These are phyloP conservation scores for Dugesia japonica DNA, from an alignment of 2,888 invertebrate species.

Conservation along the genomic window DNA sequence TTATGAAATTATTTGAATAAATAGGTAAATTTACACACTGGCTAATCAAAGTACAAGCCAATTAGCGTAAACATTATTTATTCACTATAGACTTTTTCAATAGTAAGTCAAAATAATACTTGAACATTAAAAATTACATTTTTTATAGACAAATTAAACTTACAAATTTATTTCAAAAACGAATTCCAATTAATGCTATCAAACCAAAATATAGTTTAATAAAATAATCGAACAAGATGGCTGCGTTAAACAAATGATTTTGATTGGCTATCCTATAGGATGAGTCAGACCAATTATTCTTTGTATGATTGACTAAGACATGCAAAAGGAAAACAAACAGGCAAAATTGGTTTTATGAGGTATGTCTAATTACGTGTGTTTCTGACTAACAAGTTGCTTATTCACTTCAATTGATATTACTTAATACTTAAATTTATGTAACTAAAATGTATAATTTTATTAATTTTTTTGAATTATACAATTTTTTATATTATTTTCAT, in stretches of 20 bases:
- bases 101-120: too few relatives aligned
- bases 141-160: too few relatives aligned
- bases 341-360: not conserved
- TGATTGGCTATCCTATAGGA: not conserved
- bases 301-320: not conserved
- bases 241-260: slow-evolving; percentile 4
- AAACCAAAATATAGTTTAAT: slow-evolving; percentile 9
- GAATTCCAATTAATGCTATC: slow-evolving; percentile 3
- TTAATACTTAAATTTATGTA: too few relatives aligned
- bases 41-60: not conserved
- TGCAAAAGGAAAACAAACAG: not conserved
- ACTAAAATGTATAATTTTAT: too few relatives aligned
- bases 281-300: slow-evolving; percentile 20
- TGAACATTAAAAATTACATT: too few relatives aligned
- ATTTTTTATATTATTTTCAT: too few relatives aligned
- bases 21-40: not conserved
- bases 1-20: not conserved
- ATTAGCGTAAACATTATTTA: too few relatives aligned
- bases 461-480: too few relatives aligned
- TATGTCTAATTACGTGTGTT: not conserved
- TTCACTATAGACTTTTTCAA: too few relatives aligned
- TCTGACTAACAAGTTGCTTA: slow-evolving; percentile 8
- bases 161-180: not conserved
- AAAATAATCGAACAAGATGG: not conserved
- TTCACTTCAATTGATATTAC: not conserved